phyloP scores from a whole-genome alignment of 2,888 invertebrate species.

The Chloroclystis v-ata region DNA sequence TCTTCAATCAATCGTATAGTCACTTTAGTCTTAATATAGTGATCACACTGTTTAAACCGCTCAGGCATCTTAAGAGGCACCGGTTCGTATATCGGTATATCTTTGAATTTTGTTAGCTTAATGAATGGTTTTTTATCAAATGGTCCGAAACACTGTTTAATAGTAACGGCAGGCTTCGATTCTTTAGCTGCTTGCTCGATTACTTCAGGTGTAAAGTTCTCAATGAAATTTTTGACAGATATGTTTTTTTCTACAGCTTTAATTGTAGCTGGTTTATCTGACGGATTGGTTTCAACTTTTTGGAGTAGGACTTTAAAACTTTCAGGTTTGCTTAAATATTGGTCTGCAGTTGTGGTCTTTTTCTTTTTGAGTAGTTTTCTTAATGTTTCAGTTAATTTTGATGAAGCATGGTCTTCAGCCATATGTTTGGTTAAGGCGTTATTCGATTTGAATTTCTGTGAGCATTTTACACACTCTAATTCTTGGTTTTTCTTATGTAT shows the following conservation, averaged over 20 bases:
- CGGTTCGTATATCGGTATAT: conserved; percentile 1
- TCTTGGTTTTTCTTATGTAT: conserved; percentile 44
- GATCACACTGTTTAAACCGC: conserved; percentile 38
- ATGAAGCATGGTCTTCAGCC: conserved; percentile 43
- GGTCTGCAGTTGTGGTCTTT: conserved; percentile 27
- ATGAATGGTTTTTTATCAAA: conserved; percentile 34
- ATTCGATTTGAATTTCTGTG: conserved; percentile 41
- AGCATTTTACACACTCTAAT: conserved; percentile 59
- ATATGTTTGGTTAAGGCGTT: conserved; percentile 46
- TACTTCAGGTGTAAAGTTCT: conserved; percentile 57
- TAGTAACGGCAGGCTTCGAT: conserved; percentile 29
- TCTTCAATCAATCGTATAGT: conserved; percentile 39
- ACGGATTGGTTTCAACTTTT: conserved; percentile 33
- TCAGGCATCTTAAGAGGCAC: conserved; percentile 47
- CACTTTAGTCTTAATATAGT: conserved; percentile 31
- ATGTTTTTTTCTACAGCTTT: conserved; percentile 34
- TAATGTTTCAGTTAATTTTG: conserved; percentile 58
- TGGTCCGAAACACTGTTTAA: conserved; percentile 31
- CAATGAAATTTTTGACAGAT: conserved; percentile 60
- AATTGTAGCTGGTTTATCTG: conserved; percentile 36
- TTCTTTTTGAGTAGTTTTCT: conserved; percentile 53
- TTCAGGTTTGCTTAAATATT: conserved; percentile 18
- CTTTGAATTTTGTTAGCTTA: conserved; percentile 46
- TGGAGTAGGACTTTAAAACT: conserved; percentile 47
- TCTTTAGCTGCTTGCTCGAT: conserved; percentile 26